Evolutionary conservation across 2,797 vertebrate genomes (phyloP).

Genomic region (Florisuga fusca): DNA sequence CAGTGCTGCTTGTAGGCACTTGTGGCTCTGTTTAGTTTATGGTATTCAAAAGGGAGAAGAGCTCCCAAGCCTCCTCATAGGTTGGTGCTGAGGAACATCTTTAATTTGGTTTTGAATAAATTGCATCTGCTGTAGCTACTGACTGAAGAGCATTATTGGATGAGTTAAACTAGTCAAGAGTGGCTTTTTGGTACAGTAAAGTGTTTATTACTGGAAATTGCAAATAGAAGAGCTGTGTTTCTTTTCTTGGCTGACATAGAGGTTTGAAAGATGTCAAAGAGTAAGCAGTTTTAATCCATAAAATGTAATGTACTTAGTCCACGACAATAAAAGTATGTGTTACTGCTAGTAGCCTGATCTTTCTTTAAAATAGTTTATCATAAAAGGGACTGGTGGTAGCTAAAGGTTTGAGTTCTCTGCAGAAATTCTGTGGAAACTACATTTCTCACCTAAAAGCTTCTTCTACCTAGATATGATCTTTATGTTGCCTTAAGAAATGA

Average conservation of each 20-base stretch:
- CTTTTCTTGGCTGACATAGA: not conserved
- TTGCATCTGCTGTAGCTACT: not conserved
- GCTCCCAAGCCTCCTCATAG: not conserved
- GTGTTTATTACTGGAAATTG: not conserved
- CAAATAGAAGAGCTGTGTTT: not conserved
- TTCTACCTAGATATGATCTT: not conserved
- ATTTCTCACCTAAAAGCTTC: not conserved
- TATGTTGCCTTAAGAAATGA: not conserved
- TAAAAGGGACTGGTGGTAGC: not conserved
- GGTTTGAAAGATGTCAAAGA: not conserved
- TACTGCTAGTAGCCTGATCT: not conserved
- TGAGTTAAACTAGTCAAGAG: not conserved
- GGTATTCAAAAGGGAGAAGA: not conserved
- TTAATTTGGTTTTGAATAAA: not conserved
- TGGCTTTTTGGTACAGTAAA: not conserved
- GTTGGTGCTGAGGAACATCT: not conserved
- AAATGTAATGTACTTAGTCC: not conserved
- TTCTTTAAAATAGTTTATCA: not conserved
- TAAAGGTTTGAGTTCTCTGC: not conserved
- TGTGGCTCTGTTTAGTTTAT: fast-evolving
- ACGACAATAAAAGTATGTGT: not conserved
- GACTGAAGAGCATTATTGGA: not conserved
- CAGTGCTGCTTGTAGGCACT: not conserved
- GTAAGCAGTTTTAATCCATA: not conserved
- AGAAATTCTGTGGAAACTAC: not conserved